Percentiles rank a stretch among this genome's conserved stretches.
phyloP scores from a whole-genome alignment of 2,888 invertebrate species.

The Lysandra coridon region DNA sequence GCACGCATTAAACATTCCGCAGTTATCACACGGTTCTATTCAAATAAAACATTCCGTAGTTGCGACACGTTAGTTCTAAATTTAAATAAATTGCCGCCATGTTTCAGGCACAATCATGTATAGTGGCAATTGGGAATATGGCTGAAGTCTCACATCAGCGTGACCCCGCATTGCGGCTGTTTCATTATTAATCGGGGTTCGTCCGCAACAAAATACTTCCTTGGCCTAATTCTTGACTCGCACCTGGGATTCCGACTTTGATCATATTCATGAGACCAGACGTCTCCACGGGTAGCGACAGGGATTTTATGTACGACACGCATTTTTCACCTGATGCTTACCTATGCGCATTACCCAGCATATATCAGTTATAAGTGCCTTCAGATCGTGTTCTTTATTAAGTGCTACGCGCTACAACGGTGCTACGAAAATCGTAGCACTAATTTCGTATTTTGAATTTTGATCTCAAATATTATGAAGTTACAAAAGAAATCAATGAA shows the following conservation, averaged over 20 bases:
- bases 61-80: conserved; percentile 21
- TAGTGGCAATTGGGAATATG: conserved; percentile 23
- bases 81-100: conserved; percentile 21
- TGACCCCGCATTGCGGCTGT: conserved; percentile 43
- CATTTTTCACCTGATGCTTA: neutral
- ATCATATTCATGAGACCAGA: conserved; percentile 17
- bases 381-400: too few relatives aligned
- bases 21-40: neutral
- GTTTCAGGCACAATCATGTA: conserved; percentile 24
- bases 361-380: neutral
- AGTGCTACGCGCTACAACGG: neutral
- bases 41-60: conserved; percentile 23
- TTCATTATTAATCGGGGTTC: conserved; percentile 44
- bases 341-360: neutral
- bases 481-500: too few relatives aligned
- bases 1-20: neutral
- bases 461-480: too few relatives aligned
- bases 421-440: neutral
- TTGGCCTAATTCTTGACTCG: conserved; percentile 43
- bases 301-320: conserved; percentile 1
- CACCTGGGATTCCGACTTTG: conserved; percentile 10
- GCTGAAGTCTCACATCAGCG: conserved; percentile 34
- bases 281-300: neutral
- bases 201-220: conserved; percentile 44
- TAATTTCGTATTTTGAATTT: too few relatives aligned